Conservation (phyloP, 2,113 vertebrate species). For the Leuciscus idus region DNA sequence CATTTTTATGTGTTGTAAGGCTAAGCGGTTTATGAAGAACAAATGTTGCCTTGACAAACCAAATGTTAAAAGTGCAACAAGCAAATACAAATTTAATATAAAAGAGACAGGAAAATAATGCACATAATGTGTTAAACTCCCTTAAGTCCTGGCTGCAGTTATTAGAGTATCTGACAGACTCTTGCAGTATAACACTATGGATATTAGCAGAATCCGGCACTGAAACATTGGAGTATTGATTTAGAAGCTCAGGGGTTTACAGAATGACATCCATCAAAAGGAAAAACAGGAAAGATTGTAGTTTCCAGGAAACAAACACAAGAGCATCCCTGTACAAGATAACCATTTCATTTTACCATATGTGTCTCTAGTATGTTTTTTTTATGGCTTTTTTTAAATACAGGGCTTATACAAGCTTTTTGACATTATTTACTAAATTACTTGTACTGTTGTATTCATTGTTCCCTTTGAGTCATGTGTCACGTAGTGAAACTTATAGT, state of each 20-base stretch:
- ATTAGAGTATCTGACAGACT: conserved; percentile 8
- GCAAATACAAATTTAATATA: conserved; percentile 16
- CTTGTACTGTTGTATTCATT: neutral
- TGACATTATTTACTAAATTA: conserved; percentile 1
- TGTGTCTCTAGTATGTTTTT: neutral
- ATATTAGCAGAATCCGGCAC: conserved; percentile 37
- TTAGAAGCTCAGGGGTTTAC: conserved; percentile 37
- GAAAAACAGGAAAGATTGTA: neutral
- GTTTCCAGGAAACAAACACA: conserved; percentile 43
- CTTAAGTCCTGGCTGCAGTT: neutral
- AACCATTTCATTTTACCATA: conserved; percentile 15
- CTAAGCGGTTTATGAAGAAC: neutral
- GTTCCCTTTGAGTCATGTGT: neutral
- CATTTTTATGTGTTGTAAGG: neutral
- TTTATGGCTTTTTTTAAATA: neutral
- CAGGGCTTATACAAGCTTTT: neutral
- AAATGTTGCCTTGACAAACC: neutral
- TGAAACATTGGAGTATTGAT: conserved; percentile 54
- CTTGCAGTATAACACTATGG: conserved; percentile 21
- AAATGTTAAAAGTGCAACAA: neutral
- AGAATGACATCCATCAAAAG: conserved; percentile 53
- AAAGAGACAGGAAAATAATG: neutral
- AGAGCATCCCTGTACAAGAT: conserved; percentile 12
- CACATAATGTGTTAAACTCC: neutral
- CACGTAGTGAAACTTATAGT: neutral